phyloP scores from a whole-genome alignment of 2,888 invertebrate genomes.

The Malthinus seriepunctatus region DNA sequence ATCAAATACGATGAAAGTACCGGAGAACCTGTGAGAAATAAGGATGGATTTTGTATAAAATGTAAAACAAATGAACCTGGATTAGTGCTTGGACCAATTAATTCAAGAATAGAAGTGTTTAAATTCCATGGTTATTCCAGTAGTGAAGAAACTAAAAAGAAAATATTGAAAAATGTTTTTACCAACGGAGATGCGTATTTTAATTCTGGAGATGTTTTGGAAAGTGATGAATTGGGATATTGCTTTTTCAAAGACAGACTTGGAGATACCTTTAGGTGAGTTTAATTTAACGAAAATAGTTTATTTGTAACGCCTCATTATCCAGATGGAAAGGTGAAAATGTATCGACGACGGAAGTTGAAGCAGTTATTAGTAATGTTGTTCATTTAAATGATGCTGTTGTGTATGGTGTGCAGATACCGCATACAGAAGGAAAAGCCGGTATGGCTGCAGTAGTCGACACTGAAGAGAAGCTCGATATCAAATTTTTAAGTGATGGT shows the following conservation, averaged over 20 bases:
- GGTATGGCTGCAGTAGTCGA: constrained; percentile 96
- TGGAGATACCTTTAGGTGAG: too few species aligned
- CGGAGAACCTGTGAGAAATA: too few species aligned
- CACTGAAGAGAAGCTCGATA: too few species aligned
- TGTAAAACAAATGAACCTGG: too few species aligned
- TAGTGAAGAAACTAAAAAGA: constrained; percentile 69
- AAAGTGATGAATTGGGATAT: too few species aligned
- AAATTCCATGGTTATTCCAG: constrained; percentile 75
- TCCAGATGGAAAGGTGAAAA: constrained; percentile 97
- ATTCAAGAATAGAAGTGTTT: constrained; percentile 55
- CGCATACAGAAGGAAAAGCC: constrained; percentile 81
- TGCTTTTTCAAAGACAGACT: too few species aligned
- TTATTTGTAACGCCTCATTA: too few species aligned
- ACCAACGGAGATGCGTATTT: too few species aligned
- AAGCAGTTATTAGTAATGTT: constrained; percentile 81
- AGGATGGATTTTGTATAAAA: too few species aligned
- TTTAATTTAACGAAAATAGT: constrained; percentile 73
- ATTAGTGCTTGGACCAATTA: constrained; percentile 76
- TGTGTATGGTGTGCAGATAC: constrained; percentile 59
- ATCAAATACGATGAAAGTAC: too few species aligned
- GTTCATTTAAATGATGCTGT: constrained; percentile 63
- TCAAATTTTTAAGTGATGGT: constrained; percentile 75
- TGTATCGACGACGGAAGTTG: constrained; percentile 94
- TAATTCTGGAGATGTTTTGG: too few species aligned
- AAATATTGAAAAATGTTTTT: too few species aligned